These are phyloP conservation scores for Dryocosmus kuriphilus DNA, from an alignment of 2,888 invertebrate species.

Conservation along the genomic window DNA sequence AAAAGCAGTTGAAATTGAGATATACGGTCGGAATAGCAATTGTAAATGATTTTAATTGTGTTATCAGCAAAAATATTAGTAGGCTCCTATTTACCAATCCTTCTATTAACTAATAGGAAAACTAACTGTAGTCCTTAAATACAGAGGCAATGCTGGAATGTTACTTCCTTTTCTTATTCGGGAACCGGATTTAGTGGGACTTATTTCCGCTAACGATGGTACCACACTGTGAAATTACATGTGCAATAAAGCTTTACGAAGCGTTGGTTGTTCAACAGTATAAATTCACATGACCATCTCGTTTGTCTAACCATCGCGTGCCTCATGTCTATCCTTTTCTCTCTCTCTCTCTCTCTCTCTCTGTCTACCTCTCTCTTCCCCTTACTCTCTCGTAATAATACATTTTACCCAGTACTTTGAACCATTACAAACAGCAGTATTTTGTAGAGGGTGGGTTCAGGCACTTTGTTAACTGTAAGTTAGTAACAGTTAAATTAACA, in stretches of 20 bases:
- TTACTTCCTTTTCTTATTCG: not conserved
- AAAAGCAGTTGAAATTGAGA: slow-evolving; percentile 3
- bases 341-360: not conserved
- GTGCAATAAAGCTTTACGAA: slow-evolving; percentile 13
- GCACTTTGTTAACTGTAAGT: slow-evolving; percentile 26
- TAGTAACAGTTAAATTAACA: slow-evolving; percentile 35
- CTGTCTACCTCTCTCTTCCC: not conserved
- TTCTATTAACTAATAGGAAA: not conserved
- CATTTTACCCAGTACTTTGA: slow-evolving; percentile 24
- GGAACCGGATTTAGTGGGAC: not conserved
- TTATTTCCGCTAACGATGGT: not conserved
- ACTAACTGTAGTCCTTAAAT: not conserved
- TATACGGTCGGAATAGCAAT: not conserved
- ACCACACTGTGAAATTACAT: slow-evolving; percentile 28
- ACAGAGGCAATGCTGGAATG: not conserved
- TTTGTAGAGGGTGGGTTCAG: not conserved
- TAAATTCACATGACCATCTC: slow-evolving; percentile 33
- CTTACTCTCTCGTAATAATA: slow-evolving; percentile 19
- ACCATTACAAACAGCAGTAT: slow-evolving; percentile 22
- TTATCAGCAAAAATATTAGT: not conserved
- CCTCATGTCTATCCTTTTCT: slow-evolving; percentile 5
- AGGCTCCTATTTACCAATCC: not conserved
- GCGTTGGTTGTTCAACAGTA: slow-evolving; percentile 17
- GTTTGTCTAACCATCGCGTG: slow-evolving; percentile 21
- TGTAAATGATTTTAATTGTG: not conserved